Evolutionary conservation across 2,797 vertebrate species (phyloP).

Genomic region (Melanotaenia maccullochi): DNA sequence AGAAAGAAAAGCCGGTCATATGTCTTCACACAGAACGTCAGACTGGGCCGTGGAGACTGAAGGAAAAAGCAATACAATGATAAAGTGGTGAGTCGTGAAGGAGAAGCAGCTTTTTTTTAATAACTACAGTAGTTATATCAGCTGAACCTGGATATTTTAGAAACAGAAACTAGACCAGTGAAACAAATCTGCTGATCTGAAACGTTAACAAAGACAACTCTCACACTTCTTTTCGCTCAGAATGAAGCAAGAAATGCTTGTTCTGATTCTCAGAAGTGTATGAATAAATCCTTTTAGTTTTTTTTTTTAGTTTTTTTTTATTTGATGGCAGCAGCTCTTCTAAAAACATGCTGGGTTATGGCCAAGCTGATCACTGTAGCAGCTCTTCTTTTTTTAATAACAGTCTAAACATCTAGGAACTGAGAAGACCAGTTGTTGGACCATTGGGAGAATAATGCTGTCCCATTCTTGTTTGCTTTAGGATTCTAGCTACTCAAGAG

Average conservation of each 20-base stretch:
- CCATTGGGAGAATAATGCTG: background rate
- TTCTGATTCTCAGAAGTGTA: constrained; percentile 1
- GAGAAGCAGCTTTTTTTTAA: background rate
- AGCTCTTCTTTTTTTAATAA: background rate
- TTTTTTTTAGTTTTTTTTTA: background rate
- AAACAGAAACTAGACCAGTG: background rate
- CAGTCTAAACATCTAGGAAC: background rate
- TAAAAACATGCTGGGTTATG: background rate
- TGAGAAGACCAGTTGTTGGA: background rate
- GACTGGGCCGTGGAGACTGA: constrained; percentile 88
- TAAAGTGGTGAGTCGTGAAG: background rate
- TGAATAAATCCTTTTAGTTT: background rate
- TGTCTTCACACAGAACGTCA: constrained; percentile 94
- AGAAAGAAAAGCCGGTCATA: constrained; percentile 94
- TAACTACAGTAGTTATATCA: background rate
- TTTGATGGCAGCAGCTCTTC: background rate
- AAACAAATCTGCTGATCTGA: background rate
- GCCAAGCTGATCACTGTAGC: background rate
- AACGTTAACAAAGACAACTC: background rate
- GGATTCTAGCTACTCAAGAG: too few species aligned
- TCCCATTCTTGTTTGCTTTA: too few species aligned
- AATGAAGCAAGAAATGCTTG: constrained; percentile 1
- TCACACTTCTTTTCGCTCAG: background rate
- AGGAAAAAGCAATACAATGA: background rate
- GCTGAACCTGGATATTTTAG: background rate